These are phyloP conservation scores for Metopia argyrocephala DNA, from an alignment of 2,888 invertebrate species.

Conservation along the genomic window DNA sequence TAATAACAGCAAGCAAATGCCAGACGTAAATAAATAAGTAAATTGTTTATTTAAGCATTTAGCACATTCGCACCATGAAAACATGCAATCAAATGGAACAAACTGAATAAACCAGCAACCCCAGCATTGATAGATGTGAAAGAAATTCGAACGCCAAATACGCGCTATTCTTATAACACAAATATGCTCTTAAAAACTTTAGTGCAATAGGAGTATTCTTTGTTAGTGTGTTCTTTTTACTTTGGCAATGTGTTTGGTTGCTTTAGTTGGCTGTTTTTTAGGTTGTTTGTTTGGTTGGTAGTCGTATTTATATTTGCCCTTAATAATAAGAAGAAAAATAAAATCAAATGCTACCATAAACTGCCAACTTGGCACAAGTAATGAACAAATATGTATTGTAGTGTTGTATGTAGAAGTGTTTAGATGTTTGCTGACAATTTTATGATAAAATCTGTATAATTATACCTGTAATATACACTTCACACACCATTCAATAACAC, in stretches of 20 bases:
- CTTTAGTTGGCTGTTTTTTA: background rate
- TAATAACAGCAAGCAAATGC: conserved; percentile 36
- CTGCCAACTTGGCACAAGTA: conserved; percentile 22
- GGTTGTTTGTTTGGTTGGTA: conserved; percentile 15
- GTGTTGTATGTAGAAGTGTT: conserved; percentile 6
- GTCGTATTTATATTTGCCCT: conserved; percentile 22
- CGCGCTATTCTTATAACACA: background rate
- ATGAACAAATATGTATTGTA: conserved; percentile 35
- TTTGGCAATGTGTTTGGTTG: conserved; percentile 25
- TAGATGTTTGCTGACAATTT: conserved; percentile 21
- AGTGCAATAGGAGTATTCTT: conserved; percentile 37
- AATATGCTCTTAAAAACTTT: background rate
- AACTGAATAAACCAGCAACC: conserved; percentile 49
- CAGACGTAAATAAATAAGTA: conserved; percentile 55
- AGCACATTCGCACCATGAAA: conserved; percentile 69
- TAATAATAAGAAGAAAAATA: conserved; percentile 31
- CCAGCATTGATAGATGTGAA: conserved; percentile 4
- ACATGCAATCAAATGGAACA: conserved; percentile 41
- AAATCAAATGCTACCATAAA: conserved; percentile 6
- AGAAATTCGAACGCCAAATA: conserved; percentile 33
- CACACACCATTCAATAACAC: background rate
- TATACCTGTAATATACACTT: background rate
- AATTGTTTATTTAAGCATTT: conserved; percentile 73
- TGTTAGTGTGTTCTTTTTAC: conserved; percentile 3
- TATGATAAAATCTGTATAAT: conserved; percentile 14